Base-by-base conservation (phyloP, 1,140 invertebrate species). In the Habropoda laboriosa region DNA sequence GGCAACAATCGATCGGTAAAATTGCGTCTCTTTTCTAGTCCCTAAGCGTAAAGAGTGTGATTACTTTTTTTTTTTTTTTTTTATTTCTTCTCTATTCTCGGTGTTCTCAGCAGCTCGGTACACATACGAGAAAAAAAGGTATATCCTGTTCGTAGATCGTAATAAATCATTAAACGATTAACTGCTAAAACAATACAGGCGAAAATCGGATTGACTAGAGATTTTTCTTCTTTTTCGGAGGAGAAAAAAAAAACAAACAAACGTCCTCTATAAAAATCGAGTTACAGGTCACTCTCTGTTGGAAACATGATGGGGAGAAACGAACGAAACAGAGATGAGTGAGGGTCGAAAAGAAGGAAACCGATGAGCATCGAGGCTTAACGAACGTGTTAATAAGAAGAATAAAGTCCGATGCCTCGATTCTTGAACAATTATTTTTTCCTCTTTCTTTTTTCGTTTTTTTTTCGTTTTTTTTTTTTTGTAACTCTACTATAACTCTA, bases 1-100 rank as follows among this genome's bases (percentile, higher is more conserved):
- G 72, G 73, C 60, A 55, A 76, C 64, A 67, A 68, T 76, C 47
- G 74, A 76, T 74, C 60, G 35, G 18, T 45, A 30, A 55, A n/a
- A 70, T 77, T 68, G 40, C 49, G 12, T 30, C 32, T 63, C 47
- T 21, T 16, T n/a, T 58, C 63, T 51, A 68, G 18, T 27, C 32
- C 3, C 75, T 78, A 78, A 71, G 67, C 75, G 66, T 77, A 71
- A 60, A 71, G 51, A 47, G 42, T 32, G 42, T 47, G 57, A 61
- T 61, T n/a, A n/a, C n/a, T n/a, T n/a, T n/a, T n/a, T n/a, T n/a
- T n/a, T n/a, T n/a, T n/a, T n/a, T n/a, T n/a, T n/a, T n/a, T n/a
- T n/a, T n/a, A n/a, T n/a, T n/a, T n/a, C n/a, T n/a, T n/a, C n/a
- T n/a, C 71, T 61, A 73, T 45, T 38, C 38, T 55, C 51, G 74